These are phyloP conservation scores for Origma solitaria DNA, from an alignment of 2,113 vertebrate species.

Conservation along the genomic window DNA sequence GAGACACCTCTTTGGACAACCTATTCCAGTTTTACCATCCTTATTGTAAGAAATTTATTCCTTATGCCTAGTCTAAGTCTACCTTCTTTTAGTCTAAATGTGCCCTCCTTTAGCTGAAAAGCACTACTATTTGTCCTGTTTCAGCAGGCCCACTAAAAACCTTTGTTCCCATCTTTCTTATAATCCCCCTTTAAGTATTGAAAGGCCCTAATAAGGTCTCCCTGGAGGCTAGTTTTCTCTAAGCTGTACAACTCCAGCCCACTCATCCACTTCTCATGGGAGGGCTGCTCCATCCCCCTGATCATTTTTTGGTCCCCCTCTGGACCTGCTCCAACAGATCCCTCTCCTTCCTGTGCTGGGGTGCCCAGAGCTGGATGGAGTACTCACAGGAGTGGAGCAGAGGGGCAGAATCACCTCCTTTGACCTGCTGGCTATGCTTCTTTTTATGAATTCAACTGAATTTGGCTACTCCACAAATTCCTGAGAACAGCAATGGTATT, in stretches of 20 bases:
- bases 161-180: neutral
- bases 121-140: neutral
- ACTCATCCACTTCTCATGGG: neutral
- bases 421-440: neutral
- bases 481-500: neutral
- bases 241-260: neutral
- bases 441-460: neutral
- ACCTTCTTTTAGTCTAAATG: neutral
- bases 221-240: neutral
- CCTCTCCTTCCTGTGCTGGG: neutral
- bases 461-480: neutral
- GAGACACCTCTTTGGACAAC: neutral
- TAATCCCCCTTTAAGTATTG: neutral
- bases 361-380: neutral
- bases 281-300: neutral
- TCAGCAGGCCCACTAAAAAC: neutral
- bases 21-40: neutral
- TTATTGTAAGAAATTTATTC: neutral
- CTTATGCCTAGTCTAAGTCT: neutral
- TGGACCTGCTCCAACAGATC: neutral
- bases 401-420: neutral
- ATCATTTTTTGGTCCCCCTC: neutral
- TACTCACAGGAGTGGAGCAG: neutral
- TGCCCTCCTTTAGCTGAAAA: neutral
- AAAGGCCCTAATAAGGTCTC: neutral